These are phyloP conservation scores for Orthosia incerta DNA, from an alignment of 2,888 invertebrate species.

Conservation along the genomic window DNA sequence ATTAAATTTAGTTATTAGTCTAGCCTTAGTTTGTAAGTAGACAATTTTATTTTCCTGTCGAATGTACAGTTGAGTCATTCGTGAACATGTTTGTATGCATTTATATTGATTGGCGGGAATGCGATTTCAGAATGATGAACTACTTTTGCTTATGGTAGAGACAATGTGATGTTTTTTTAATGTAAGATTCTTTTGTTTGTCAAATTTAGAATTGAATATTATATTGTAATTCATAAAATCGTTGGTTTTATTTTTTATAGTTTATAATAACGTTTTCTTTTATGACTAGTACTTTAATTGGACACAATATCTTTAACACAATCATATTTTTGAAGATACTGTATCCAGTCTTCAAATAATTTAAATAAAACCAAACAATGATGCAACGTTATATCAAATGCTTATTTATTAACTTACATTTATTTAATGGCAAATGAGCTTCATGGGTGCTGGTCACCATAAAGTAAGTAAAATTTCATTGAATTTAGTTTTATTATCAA, in stretches of 20 bases:
- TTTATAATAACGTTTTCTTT: constrained; percentile 17
- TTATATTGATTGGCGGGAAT: constrained; percentile 69
- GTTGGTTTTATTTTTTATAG: constrained; percentile 38
- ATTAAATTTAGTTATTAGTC: constrained; percentile 74
- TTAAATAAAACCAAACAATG: constrained; percentile 19
- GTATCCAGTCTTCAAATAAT: background rate
- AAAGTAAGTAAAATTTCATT: constrained; percentile 61
- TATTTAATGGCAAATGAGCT: constrained; percentile 43
- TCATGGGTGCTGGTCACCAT: constrained; percentile 75
- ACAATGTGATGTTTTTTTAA: constrained; percentile 36
- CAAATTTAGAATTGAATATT: constrained; percentile 21
- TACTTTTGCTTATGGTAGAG: constrained; percentile 41
- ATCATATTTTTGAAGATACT: constrained; percentile 9
- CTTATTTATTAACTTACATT: constrained; percentile 35
- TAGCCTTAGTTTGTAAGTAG: constrained; percentile 84
- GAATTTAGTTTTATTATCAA: constrained; percentile 53
- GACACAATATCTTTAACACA: background rate
- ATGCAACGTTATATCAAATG: constrained; percentile 30
- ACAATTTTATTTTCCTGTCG: constrained; percentile 69
- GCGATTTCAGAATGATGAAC: constrained; percentile 71
- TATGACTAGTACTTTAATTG: background rate
- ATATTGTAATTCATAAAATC: constrained; percentile 7
- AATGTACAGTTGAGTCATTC: constrained; percentile 48
- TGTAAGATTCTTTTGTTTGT: constrained; percentile 34
- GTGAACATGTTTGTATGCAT: constrained; percentile 74